Conservation (phyloP, 1,140 invertebrate genomes). For the Idris sp. region DNA sequence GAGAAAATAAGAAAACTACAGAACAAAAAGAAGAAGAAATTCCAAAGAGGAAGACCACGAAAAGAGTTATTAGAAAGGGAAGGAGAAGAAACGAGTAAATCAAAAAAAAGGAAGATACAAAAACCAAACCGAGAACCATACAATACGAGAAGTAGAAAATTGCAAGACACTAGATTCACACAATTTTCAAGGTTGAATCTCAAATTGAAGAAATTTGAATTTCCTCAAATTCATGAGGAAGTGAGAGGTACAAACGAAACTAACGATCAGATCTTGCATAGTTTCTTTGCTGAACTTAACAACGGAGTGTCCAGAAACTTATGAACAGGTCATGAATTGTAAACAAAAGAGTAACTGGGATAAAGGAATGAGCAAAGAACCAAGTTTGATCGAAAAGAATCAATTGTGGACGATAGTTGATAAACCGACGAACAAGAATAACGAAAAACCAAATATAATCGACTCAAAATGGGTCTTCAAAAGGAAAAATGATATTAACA, state of each 20-base stretch:
- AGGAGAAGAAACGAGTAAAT: not conserved
- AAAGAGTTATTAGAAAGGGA: not conserved
- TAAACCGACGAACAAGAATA: not conserved
- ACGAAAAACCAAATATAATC: not conserved
- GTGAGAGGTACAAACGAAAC: too few relatives aligned
- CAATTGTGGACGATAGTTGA: not conserved
- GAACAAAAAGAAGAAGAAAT: too few relatives aligned
- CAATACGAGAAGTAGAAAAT: not conserved
- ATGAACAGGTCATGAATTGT: too few relatives aligned
- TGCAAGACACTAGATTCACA: too few relatives aligned
- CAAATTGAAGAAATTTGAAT: too few relatives aligned
- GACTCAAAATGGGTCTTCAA: not conserved
- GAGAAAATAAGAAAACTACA: constrained; percentile 2
- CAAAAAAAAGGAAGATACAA: not conserved
- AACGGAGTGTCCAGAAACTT: too few relatives aligned
- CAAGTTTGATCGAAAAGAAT: not conserved
- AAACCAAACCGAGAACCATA: not conserved
- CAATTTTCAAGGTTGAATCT: too few relatives aligned
- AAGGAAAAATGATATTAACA: too few relatives aligned
- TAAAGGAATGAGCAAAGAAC: not conserved
- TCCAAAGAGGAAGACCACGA: not conserved
- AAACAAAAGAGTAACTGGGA: not conserved
- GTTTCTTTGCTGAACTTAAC: too few relatives aligned
- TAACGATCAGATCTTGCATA: too few relatives aligned
- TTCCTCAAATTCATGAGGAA: too few relatives aligned